Evolutionary conservation across 2,888 invertebrate species (phyloP).

Genomic region (Synergus umbraculus): DNA sequence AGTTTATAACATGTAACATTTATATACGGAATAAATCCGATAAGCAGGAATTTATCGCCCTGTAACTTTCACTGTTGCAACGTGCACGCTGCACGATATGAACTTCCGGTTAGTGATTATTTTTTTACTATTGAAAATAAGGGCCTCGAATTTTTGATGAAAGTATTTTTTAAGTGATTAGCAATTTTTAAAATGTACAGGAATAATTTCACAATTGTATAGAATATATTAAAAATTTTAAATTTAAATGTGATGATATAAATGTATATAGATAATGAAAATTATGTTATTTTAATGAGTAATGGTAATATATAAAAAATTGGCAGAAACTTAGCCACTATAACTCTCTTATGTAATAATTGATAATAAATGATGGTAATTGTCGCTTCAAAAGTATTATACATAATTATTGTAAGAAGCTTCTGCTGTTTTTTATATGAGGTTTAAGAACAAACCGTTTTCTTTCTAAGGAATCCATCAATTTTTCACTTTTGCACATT

Average conservation of each 20-base stretch:
- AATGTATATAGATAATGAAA: no score
- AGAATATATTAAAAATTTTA: background rate
- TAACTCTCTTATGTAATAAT: no score
- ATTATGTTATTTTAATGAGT: no score
- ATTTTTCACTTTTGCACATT: constrained; percentile 14
- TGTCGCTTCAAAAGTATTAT: no score
- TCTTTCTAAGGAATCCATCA: background rate
- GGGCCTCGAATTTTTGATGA: background rate
- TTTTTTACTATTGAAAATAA: background rate
- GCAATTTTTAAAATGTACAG: background rate
- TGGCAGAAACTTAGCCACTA: no score
- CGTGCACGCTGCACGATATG: constrained; percentile 12
- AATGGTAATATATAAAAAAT: no score
- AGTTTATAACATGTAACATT: constrained; percentile 41
- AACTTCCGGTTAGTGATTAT: constrained; percentile 11
- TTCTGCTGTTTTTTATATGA: background rate
- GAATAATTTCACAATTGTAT: background rate
- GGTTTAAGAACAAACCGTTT: background rate
- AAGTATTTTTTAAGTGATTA: background rate
- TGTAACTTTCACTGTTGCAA: constrained; percentile 39
- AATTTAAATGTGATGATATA: no score
- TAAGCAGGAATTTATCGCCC: constrained; percentile 35
- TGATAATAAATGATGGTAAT: no score
- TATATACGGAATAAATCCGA: constrained; percentile 27
- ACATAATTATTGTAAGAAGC: no score